A percentile compares a stretch with the other conserved stretches of the same genome.
These are phyloP conservation scores for Lepus townsendii DNA, from an alignment of 2,797 vertebrate genomes.

Conservation along the genomic window DNA sequence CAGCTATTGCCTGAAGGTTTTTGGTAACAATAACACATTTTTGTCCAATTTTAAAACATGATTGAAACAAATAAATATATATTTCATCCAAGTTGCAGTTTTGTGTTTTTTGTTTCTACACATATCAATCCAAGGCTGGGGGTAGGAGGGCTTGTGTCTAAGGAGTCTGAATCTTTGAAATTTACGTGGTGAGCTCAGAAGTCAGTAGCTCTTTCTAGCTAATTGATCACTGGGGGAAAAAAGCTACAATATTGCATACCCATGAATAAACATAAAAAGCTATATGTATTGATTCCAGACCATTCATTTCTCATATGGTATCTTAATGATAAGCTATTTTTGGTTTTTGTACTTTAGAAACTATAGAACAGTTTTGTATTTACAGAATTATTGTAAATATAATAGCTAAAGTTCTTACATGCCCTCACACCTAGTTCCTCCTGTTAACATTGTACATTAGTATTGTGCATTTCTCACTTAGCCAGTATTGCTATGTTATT, in stretches of 20 bases:
- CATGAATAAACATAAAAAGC: not conserved
- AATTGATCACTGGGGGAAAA: not conserved
- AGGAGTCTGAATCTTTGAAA: conserved; percentile 76
- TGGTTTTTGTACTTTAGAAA: not conserved
- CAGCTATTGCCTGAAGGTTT: conserved; percentile 80
- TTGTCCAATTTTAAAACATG: conserved; percentile 76
- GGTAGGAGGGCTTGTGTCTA: not conserved
- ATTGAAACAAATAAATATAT: conserved; percentile 79
- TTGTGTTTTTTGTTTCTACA: conserved; percentile 43
- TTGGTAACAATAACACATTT: conserved; percentile 80
- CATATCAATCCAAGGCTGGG: not conserved
- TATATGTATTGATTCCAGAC: not conserved
- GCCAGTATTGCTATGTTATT: not conserved
- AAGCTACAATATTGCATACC: not conserved
- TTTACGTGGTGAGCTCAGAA: conserved; percentile 79
- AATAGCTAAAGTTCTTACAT: not conserved
- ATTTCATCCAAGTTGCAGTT: conserved; percentile 61
- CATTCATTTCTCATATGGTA: not conserved
- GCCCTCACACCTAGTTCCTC: not conserved
- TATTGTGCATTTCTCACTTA: not conserved
- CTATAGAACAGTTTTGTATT: conserved; percentile 4
- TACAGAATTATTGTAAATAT: not conserved
- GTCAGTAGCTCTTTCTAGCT: conserved; percentile 10
- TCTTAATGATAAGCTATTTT: conserved; percentile 13
- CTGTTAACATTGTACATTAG: not conserved